Evolutionary conservation across 2,888 invertebrate genomes (phyloP), one percentile per base, ranked within the genome.

Genomic region (Nymphalis c-album): DNA sequence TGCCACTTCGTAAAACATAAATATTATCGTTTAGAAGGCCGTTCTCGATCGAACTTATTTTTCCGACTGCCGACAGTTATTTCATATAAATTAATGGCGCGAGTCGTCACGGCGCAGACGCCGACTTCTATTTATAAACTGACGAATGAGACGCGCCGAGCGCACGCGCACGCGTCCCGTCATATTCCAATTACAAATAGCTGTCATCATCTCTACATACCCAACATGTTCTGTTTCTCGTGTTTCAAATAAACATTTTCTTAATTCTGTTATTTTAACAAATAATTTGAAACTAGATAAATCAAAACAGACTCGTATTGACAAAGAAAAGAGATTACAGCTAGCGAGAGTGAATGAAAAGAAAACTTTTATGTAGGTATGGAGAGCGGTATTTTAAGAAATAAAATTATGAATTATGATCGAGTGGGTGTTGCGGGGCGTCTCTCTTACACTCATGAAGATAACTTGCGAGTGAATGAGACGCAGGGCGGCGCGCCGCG

Each of bases 61-160:
- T 91, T 91, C 87, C 85, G 87, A 87, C 89, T 91, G 91, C 90
- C 91, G 90, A 91, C 92, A 91, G 91, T 91, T 91, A 92, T 92
- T 91, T 92, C 90, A 91, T 91, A 92, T 91, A 91, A 91, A 92
- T 91, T 91, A 91, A 92, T 91, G 91, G 92, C 87, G 90, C 84
- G 90, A 91, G 91, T 91, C 91, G 90, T 92, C 90, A 92, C 87
- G 88, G 87, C 90, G 87, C 92, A 91, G 91, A 91, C 91, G 89
- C 90, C 83, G 86, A 82, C 82, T 85, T 90, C 92, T 92, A 92
- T 92, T 91, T 91, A 85, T 92, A 92, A 88, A 84, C 90, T 91
- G 92, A 92, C 92, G 91, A 92, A 92, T 92, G 91, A 91, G 91
- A 90, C 89, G 87, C 85, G 85, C 83, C 83, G 88, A 88, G 87